Evolutionary conservation across 2,113 vertebrate genomes (phyloP).

Genomic region (human): DNA sequence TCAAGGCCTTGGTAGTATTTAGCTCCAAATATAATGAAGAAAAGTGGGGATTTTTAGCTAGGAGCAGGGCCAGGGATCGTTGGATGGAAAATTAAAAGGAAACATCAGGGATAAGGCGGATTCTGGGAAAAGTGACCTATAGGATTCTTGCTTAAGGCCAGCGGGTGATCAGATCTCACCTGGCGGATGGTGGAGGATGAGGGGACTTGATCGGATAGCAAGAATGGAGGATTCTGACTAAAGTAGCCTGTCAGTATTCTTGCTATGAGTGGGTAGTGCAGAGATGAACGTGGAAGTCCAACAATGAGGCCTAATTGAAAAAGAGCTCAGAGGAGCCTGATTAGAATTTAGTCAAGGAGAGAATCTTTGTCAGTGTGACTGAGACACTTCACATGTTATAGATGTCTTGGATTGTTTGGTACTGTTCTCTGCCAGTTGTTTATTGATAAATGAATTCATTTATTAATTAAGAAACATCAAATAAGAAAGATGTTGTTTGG

Average conservation of each 20-base stretch:
- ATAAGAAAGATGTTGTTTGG: background rate
- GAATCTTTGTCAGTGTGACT: background rate
- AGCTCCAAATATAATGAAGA: background rate
- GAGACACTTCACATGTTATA: background rate
- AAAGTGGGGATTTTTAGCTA: background rate
- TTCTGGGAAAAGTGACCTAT: background rate
- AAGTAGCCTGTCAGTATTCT: background rate
- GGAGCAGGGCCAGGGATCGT: background rate
- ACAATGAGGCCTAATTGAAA: background rate
- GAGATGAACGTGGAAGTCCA: background rate
- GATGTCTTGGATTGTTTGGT: conserved; percentile 1
- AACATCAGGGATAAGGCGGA: background rate
- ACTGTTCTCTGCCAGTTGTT: background rate
- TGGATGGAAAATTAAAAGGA: background rate
- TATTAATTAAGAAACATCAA: background rate
- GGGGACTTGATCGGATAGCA: too few relatives aligned
- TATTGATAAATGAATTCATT: background rate
- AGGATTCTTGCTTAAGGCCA: background rate
- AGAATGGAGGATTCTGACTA: background rate
- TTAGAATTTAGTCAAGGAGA: background rate
- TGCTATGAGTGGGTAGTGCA: background rate
- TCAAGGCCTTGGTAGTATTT: background rate
- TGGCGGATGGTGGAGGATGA: background rate
- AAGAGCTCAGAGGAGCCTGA: background rate
- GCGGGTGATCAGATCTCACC: background rate